Evolutionary conservation across 2,888 invertebrate species (phyloP).

Genomic region (Trypoxylon attenuatum): DNA sequence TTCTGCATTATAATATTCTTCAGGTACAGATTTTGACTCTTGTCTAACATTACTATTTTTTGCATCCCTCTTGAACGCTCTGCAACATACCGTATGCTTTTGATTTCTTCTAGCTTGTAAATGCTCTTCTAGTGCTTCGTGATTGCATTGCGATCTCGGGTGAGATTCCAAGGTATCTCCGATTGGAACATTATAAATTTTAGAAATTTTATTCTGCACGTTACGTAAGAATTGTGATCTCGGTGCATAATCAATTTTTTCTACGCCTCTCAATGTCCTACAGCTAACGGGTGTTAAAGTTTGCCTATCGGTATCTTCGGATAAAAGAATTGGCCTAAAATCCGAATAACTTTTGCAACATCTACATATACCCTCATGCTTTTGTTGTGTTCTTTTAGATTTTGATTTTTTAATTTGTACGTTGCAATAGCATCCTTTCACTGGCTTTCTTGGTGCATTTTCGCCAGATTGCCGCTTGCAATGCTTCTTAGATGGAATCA

Average conservation of each 20-base stretch:
- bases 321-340: slow-evolving; percentile 4
- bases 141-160: slow-evolving; percentile 16
- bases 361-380: slow-evolving; percentile 32
- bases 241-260: slow-evolving; percentile 61
- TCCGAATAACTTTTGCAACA: slow-evolving; percentile 40
- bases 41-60: background rate
- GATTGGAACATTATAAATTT: slow-evolving; percentile 3
- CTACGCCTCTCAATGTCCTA: slow-evolving; percentile 57
- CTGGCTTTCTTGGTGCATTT: slow-evolving; percentile 48
- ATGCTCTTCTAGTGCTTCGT: slow-evolving; percentile 2
- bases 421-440: slow-evolving; percentile 65
- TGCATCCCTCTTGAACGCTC: background rate
- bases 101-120: background rate
- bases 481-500: slow-evolving; percentile 55
- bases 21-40: background rate
- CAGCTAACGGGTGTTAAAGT: slow-evolving; percentile 44
- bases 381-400: slow-evolving; percentile 35
- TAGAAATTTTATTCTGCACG: slow-evolving; percentile 50
- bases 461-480: background rate
- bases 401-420: slow-evolving; percentile 33
- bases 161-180: slow-evolving; percentile 13
- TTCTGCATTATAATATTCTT: background rate
- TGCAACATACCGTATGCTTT: background rate
- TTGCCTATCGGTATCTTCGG: background rate
- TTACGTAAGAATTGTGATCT: slow-evolving; percentile 64